Evolutionary conservation across 1,140 invertebrate species (phyloP).

Genomic region (Metopolophium dirhodum): DNA sequence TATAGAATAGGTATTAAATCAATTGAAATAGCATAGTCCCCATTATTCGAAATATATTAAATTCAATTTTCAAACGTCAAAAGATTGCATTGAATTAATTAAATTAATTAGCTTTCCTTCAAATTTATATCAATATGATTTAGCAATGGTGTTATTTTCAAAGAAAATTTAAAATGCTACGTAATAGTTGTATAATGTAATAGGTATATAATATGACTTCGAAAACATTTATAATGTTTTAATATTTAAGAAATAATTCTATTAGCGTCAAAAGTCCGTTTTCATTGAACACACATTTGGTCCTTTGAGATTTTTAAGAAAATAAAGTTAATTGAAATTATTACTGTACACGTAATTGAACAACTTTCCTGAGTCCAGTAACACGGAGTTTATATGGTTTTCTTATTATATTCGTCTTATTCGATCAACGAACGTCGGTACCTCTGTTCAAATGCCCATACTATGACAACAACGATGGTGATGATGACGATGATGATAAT

Average conservation of each 20-base stretch:
- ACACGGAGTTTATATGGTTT: slow-evolving; percentile 2
- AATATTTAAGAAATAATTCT: neutral
- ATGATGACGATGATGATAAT: neutral
- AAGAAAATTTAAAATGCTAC: neutral
- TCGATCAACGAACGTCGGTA: neutral
- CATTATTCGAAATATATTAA: neutral
- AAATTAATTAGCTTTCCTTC: neutral
- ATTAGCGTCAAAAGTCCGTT: neutral
- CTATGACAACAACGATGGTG: neutral
- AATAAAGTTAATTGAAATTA: slow-evolving; percentile 17
- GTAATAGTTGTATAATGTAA: neutral
- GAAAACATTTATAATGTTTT: slow-evolving; percentile 2
- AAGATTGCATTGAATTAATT: neutral
- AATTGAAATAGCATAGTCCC: neutral
- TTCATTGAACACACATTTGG: neutral
- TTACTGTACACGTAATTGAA: neutral
- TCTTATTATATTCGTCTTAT: neutral
- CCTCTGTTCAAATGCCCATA: neutral
- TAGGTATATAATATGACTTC: neutral
- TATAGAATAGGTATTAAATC: neutral
- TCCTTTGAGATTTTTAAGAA: slow-evolving; percentile 33
- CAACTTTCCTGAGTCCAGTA: neutral
- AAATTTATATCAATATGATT: neutral
- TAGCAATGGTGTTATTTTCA: neutral
- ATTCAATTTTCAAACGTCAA: neutral